phyloP scores from a whole-genome alignment of 1,140 invertebrate species.

The Bombus impatiens region DNA sequence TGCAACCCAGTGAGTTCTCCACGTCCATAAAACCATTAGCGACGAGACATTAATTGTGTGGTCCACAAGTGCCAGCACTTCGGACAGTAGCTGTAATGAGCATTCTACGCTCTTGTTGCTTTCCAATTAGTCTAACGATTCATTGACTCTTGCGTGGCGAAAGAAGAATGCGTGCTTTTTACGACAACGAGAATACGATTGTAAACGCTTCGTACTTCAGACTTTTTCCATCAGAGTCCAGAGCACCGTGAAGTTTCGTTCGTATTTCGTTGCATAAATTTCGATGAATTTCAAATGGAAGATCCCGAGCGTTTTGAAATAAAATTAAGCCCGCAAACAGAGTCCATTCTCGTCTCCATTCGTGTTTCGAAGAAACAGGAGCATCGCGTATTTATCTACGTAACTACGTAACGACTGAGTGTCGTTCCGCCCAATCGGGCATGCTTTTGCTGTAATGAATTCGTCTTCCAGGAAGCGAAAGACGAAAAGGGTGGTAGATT shows the following conservation, averaged over 20 bases:
- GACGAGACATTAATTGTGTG: slow-evolving; percentile 38
- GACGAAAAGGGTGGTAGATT: neutral
- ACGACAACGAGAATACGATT: too few relatives aligned
- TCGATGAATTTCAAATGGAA: too few relatives aligned
- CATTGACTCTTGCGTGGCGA: neutral
- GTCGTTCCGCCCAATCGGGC: neutral
- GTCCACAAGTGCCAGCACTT: neutral
- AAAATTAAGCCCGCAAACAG: neutral
- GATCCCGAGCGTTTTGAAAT: neutral
- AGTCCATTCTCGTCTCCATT: too few relatives aligned
- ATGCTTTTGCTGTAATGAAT: slow-evolving; percentile 33
- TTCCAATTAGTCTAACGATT: slow-evolving; percentile 6
- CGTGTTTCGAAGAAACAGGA: neutral
- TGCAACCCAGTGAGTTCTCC: neutral
- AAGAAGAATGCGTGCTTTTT: too few relatives aligned
- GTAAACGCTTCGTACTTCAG: too few relatives aligned
- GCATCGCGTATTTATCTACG: neutral
- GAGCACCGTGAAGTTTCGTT: too few relatives aligned
- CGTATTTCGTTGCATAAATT: too few relatives aligned
- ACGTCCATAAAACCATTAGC: slow-evolving; percentile 42
- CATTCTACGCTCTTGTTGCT: neutral
- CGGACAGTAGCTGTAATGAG: slow-evolving; percentile 21
- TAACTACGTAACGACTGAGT: neutral
- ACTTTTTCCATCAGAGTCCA: too few relatives aligned
- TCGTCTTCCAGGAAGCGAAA: neutral